phyloP scores from a whole-genome alignment of 2,113 vertebrate species.

The Ellobius talpinus region DNA sequence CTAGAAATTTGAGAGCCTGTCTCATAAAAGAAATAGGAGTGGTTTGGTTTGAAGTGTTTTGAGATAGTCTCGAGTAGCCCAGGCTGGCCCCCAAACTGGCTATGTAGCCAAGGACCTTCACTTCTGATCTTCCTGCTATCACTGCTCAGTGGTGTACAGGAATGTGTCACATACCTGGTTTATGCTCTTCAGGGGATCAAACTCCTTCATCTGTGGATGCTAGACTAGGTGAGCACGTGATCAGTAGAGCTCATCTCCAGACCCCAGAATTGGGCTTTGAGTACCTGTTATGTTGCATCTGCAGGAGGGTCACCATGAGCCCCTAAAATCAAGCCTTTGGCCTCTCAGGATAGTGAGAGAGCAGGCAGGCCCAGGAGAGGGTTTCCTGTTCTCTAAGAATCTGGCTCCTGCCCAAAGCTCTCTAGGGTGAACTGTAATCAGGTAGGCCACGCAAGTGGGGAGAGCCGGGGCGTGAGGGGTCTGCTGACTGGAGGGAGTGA shows the following conservation, averaged over 20 bases:
- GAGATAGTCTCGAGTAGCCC: not conserved
- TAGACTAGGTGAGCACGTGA: no score
- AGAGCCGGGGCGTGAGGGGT: not conserved
- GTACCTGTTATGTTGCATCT: not conserved
- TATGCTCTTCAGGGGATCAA: not conserved
- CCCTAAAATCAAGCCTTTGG: not conserved
- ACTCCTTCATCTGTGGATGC: no score
- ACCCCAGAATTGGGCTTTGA: not conserved
- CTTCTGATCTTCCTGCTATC: not conserved
- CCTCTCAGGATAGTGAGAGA: not conserved
- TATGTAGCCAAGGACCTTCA: not conserved
- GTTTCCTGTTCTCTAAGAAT: not conserved
- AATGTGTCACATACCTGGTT: not conserved
- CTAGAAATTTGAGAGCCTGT: not conserved
- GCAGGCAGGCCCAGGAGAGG: not conserved
- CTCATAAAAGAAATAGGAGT: not conserved
- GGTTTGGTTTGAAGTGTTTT: not conserved
- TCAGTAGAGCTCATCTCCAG: not conserved
- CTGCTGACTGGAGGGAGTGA: fast-evolving
- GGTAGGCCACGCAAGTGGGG: not conserved
- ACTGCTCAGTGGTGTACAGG: not conserved
- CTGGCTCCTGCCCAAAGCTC: not conserved
- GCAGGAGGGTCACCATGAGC: no score
- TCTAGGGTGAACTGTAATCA: not conserved
- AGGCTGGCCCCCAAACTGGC: not conserved